Percentiles rank a stretch among this genome's conserved stretches.
Evolutionary conservation across 2,888 invertebrate species (phyloP).

Genomic region (Pseudococcus viburni): DNA sequence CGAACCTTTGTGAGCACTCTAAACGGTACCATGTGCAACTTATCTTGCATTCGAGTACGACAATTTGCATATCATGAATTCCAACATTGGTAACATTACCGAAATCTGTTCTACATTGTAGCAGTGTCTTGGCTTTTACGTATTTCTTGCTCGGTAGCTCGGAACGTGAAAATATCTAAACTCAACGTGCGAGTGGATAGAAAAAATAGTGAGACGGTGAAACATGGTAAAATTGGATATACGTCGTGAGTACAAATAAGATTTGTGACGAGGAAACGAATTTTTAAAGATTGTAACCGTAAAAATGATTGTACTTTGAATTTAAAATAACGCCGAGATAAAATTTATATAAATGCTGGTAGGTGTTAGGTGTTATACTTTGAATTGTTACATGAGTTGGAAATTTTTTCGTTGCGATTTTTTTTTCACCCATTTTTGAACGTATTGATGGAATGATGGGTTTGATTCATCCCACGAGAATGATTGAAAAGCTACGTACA

Average conservation of each 20-base stretch:
- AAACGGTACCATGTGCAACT: conserved; percentile 20
- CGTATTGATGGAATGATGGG: background rate
- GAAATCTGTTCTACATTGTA: background rate
- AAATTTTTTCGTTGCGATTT: background rate
- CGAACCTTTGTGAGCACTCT: background rate
- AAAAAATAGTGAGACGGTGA: background rate
- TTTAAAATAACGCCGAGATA: background rate
- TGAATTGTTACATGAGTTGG: too few relatives aligned
- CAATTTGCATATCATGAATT: conserved; percentile 39
- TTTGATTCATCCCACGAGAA: background rate
- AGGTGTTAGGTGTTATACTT: too few relatives aligned
- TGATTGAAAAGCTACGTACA: background rate
- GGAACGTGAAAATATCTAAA: background rate
- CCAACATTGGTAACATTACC: background rate
- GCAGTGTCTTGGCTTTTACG: background rate
- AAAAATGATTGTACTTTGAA: background rate
- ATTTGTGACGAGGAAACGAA: background rate
- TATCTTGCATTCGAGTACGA: conserved; percentile 9
- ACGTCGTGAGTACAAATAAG: background rate
- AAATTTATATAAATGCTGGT: too few relatives aligned
- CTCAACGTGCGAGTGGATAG: background rate
- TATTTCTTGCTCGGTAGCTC: background rate
- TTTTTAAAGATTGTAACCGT: background rate
- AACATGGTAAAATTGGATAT: background rate
- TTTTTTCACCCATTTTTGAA: background rate